These are phyloP conservation scores for Phataginus tricuspis DNA, from an alignment of 2,797 vertebrate species.

Conservation along the genomic window DNA sequence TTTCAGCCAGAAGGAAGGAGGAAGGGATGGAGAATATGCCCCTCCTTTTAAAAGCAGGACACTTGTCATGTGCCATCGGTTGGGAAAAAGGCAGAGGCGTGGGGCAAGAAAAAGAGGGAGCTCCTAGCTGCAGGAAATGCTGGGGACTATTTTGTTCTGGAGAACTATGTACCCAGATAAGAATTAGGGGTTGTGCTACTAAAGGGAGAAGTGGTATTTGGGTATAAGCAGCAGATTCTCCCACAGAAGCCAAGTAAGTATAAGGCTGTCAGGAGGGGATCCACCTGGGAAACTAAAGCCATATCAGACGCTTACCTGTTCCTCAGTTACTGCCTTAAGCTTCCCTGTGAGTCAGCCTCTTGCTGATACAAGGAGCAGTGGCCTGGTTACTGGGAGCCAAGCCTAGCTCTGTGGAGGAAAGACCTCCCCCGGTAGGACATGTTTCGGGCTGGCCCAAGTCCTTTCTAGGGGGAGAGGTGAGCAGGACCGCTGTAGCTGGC, in stretches of 20 bases:
- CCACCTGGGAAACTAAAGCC: not conserved
- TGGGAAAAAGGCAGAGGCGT: not conserved
- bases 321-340: rapidly evolving
- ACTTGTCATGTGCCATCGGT: not conserved
- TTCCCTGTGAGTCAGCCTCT: not conserved
- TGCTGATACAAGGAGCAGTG: not conserved
- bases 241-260: too few relatives aligned
- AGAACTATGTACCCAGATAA: not conserved
- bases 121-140: not conserved
- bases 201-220: not conserved
- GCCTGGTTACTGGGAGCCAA: not conserved
- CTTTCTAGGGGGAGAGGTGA: too few relatives aligned
- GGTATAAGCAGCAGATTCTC: not conserved
- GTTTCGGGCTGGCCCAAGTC: not conserved
- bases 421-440: not conserved
- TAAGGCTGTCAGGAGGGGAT: too few relatives aligned
- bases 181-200: not conserved
- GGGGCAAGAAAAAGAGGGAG: too few relatives aligned
- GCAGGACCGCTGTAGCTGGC: not conserved
- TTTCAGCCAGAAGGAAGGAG: not conserved
- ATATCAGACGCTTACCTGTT: not conserved
- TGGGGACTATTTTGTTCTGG: not conserved
- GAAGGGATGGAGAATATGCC: too few relatives aligned
- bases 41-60: not conserved
- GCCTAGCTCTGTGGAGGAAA: not conserved